phyloP scores from a whole-genome alignment of 2,888 invertebrate species.

The Celastrina argiolus region DNA sequence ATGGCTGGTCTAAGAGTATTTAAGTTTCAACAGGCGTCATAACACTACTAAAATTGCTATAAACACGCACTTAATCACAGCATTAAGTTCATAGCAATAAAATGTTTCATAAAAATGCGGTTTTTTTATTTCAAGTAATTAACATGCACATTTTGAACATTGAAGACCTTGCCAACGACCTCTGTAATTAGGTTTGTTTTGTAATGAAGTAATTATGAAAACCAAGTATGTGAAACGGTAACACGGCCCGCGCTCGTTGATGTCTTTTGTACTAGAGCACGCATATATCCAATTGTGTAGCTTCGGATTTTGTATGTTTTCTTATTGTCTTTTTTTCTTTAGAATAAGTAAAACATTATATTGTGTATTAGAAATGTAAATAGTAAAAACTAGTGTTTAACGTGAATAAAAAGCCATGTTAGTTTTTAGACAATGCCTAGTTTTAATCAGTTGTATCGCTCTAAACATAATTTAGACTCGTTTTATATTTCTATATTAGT shows the following conservation, averaged over 20 bases:
- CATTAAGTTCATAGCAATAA: constrained; percentile 9
- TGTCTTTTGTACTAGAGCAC: constrained; percentile 23
- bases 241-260: constrained; percentile 25
- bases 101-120: not conserved
- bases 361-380: too few relatives aligned
- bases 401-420: too few relatives aligned
- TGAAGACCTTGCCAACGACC: constrained; percentile 18
- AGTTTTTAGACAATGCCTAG: too few relatives aligned
- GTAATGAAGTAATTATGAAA: constrained; percentile 14
- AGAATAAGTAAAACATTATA: too few relatives aligned
- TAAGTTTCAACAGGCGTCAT: not conserved
- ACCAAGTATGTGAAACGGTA: constrained; percentile 15
- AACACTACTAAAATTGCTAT: not conserved
- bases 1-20: too few relatives aligned
- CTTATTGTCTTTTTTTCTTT: too few relatives aligned
- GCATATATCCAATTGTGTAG: not conserved
- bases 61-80: not conserved
- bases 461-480: too few relatives aligned
- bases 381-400: too few relatives aligned
- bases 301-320: too few relatives aligned
- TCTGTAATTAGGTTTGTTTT: constrained; percentile 20
- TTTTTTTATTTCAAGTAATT: constrained; percentile 4
- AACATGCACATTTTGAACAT: constrained; percentile 2
- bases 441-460: too few relatives aligned
- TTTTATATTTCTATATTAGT: too few relatives aligned